Conservation (phyloP, 2,113 vertebrate genomes). For the Melanotaenia duboulayi region DNA sequence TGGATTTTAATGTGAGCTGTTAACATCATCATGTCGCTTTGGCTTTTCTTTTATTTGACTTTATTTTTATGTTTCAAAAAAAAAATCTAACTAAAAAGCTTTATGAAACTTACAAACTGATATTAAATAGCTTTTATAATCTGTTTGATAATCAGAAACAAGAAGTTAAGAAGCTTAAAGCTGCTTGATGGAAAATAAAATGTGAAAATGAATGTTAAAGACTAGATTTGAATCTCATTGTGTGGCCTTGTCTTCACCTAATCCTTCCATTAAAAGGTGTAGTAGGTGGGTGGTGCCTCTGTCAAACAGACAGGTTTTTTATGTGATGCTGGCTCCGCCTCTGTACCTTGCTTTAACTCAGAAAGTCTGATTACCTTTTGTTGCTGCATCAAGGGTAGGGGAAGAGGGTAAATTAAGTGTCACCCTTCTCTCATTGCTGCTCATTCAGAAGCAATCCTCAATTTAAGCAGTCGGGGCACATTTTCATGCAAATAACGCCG, state of each 20-base stretch:
- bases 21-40: no score
- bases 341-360: conserved; percentile 34
- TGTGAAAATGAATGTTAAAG: not conserved
- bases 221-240: not conserved
- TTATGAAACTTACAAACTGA: not conserved
- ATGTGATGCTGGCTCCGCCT: conserved; percentile 69
- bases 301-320: conserved; percentile 57
- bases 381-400: conserved; percentile 64
- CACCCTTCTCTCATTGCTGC: conserved; percentile 84
- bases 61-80: no score
- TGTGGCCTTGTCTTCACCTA: conserved; percentile 25
- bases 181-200: not conserved
- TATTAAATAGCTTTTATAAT: not conserved
- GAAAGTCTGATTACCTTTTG: conserved; percentile 86
- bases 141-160: not conserved
- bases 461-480: conserved; percentile 87
- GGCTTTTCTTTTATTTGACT: no score
- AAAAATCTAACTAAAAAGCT: not conserved
- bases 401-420: conserved; percentile 86
- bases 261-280: conserved; percentile 53
- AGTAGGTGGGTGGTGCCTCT: conserved; percentile 30
- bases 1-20: no score
- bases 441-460: conserved; percentile 91
- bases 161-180: not conserved
- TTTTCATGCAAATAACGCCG: conserved; percentile 98